Base-by-base conservation (phyloP, 2,888 invertebrate species). In the Zaprionus bogoriensis region DNA sequence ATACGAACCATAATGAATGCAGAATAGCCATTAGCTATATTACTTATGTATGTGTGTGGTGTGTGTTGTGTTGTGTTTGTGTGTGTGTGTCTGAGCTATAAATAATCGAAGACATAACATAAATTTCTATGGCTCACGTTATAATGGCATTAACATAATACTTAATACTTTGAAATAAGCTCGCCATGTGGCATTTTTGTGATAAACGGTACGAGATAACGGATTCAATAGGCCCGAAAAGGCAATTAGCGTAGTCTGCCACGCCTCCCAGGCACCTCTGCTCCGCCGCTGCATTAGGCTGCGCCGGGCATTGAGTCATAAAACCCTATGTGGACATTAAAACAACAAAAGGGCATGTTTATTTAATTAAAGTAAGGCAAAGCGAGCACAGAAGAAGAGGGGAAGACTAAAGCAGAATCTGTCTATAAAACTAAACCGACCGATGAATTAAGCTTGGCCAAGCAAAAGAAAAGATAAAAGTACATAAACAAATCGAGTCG, bases 401-500 rank as follows among this genome's bases (percentile, higher is more conserved):
- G 7, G 19, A 45, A 22, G 12, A 59, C n/a, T n/a, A n/a, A 48
- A 65, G 46, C 47, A 47, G 42, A 60, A 52, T 39, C 53, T 41
- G 47, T 55, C 64, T 53, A 82, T 77, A 65, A 79, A 74, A 72
- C 68, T 51, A 77, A 77, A 81, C 77, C n/a, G 81, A 57, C 38
- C 41, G 59, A 46, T 19, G 51, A 68, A 77, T 77, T 74, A 82
- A 78, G 82, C 66, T 80, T 66, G 80, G 58, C 79, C 69, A 80
- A 77, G 72, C 77, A 79, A 77, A 51, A 77, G 72, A 55, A 70
- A 46, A 69, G 83, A 83, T 80, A 77, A 83, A 83, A 77, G 50
- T 64, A 67, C 65, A 55, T 51, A 57, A 17, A 42, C 46, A 53
- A 48, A 52, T 44, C 20, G 7, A 20, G 59, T n/a, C n/a, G n/a